Evolutionary conservation across 2,113 vertebrate genomes (phyloP).

Genomic region (Gila orcuttii): DNA sequence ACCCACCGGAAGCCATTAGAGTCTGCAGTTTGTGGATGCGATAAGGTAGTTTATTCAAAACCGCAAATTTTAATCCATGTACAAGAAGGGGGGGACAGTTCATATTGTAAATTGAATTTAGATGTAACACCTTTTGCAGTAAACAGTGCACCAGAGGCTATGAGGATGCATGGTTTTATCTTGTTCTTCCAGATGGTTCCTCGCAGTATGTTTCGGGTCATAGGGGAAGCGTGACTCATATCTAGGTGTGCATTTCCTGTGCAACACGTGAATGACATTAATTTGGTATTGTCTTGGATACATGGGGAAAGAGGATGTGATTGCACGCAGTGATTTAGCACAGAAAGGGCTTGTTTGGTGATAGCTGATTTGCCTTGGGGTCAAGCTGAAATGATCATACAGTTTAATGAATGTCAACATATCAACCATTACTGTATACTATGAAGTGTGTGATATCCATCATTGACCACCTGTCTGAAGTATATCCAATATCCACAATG

Average conservation of each 20-base stretch:
- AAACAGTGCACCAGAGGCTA: neutral
- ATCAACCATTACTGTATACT: neutral
- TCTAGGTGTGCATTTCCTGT: conserved; percentile 24
- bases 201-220: conserved; percentile 13
- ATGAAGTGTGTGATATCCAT: neutral
- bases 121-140: neutral
- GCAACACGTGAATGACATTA: neutral
- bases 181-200: conserved; percentile 43
- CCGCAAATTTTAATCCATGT: conserved; percentile 36
- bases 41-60: conserved; percentile 37
- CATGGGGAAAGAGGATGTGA: neutral
- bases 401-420: neutral
- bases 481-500: conserved; percentile 19
- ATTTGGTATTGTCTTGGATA: neutral
- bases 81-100: neutral
- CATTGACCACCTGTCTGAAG: conserved; percentile 13
- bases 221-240: conserved; percentile 45
- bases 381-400: neutral
- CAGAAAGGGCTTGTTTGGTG: neutral
- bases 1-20: conserved; percentile 52
- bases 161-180: conserved; percentile 30
- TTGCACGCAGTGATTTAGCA: conserved; percentile 2
- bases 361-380: conserved; percentile 8
- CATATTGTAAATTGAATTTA: neutral
- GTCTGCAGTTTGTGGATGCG: conserved; percentile 46